Conservation (phyloP, 2,113 vertebrate genomes). For the Cynoglossus semilaevis region DNA sequence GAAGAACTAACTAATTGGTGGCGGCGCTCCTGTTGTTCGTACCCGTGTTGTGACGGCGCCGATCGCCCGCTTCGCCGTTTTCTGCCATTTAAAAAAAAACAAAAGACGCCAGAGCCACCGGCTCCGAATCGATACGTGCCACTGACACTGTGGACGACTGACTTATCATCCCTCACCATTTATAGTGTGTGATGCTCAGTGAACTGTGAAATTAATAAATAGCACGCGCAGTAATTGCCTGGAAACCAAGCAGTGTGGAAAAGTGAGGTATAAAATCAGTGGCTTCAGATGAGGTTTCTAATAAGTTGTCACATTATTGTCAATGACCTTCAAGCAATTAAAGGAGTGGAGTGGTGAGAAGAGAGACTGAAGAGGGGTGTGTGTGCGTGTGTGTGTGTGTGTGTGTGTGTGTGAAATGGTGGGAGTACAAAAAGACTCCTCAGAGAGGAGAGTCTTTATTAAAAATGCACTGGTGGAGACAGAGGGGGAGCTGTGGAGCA, state of each 20-base stretch:
- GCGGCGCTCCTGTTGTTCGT: constrained; percentile 48
- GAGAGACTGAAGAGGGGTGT: constrained; percentile 7
- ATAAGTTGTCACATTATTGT: constrained; percentile 81
- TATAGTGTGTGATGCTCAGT: constrained; percentile 76
- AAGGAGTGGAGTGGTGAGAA: constrained; percentile 49
- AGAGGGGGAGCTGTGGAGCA: constrained; percentile 17
- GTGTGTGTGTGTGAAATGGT: constrained; percentile 39
- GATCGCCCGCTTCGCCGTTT: neutral
- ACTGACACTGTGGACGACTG: constrained; percentile 69
- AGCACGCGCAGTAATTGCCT: constrained; percentile 78
- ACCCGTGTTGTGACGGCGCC: no score
- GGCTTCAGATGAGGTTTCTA: constrained; percentile 75
- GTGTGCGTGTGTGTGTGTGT: neutral
- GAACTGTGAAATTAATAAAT: constrained; percentile 83
- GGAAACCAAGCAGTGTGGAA: constrained; percentile 71
- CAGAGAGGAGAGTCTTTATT: constrained; percentile 56
- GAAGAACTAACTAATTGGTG: constrained; percentile 62
- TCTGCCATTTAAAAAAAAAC: constrained; percentile 22
- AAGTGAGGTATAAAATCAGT: constrained; percentile 72
- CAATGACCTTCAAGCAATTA: constrained; percentile 83
- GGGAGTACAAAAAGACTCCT: constrained; percentile 49
- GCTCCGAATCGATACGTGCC: constrained; percentile 69
- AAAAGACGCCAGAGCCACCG: constrained; percentile 59
- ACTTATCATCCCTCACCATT: constrained; percentile 76
- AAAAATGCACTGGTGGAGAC: constrained; percentile 39